Evolutionary conservation across 2,888 invertebrate genomes (phyloP).

Genomic region (Brenthis hecate): DNA sequence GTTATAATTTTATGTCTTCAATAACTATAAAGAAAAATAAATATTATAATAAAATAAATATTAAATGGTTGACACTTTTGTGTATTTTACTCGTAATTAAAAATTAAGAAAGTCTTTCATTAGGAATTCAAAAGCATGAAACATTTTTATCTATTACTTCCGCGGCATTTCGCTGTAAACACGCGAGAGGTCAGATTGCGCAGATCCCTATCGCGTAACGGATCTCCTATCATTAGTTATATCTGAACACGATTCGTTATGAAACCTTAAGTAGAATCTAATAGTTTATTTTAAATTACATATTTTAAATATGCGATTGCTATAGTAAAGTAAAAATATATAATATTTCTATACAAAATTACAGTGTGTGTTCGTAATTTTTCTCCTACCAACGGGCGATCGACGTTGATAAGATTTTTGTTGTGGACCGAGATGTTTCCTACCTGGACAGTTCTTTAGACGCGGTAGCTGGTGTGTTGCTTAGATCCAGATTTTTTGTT

Average conservation of each 20-base stretch:
- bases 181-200: slow-evolving; percentile 35
- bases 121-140: not conserved
- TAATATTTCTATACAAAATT: not conserved
- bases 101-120: not conserved
- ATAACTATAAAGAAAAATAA: too few relatives aligned
- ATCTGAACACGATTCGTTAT: slow-evolving; percentile 36
- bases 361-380: too few relatives aligned
- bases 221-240: slow-evolving; percentile 34
- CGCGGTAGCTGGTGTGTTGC: too few relatives aligned
- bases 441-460: too few relatives aligned
- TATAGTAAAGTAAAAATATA: not conserved
- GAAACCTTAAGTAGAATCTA: slow-evolving; percentile 26
- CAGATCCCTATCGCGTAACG: slow-evolving; percentile 38
- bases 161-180: slow-evolving; percentile 36
- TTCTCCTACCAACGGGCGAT: too few relatives aligned
- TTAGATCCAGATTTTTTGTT: too few relatives aligned
- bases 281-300: slow-evolving; percentile 10
- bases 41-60: too few relatives aligned
- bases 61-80: too few relatives aligned
- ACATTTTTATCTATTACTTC: slow-evolving; percentile 31
- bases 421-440: too few relatives aligned
- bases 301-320: not conserved
- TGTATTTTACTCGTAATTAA: too few relatives aligned
- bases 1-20: too few relatives aligned
- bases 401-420: too few relatives aligned